A percentile compares a stretch with the other conserved stretches of the same genome.
Evolutionary conservation across 2,888 invertebrate species (phyloP).

Genomic region (Dryocosmus kuriphilus): DNA sequence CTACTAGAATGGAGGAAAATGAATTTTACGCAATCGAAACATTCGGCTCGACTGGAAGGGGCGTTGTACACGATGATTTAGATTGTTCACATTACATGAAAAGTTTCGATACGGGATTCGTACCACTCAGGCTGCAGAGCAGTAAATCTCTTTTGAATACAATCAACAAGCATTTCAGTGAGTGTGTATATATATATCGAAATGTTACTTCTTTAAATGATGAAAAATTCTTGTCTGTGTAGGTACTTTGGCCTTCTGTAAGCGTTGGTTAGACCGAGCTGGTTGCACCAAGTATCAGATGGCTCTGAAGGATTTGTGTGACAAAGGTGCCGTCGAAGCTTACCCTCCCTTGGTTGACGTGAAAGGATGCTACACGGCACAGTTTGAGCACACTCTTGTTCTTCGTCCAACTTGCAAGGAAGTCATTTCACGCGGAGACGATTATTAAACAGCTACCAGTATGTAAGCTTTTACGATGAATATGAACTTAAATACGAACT

Average conservation of each 20-base stretch:
- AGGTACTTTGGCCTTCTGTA: constrained; percentile 96
- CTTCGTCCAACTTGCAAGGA: constrained; percentile 99
- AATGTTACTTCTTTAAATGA: constrained; percentile 12
- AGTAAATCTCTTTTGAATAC: constrained; percentile 94
- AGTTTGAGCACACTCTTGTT: constrained; percentile 99
- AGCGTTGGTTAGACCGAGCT: constrained; percentile 98
- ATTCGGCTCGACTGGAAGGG: constrained; percentile 97
- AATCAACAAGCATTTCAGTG: constrained; percentile 97
- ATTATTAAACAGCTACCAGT: constrained; percentile 83
- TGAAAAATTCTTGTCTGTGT: constrained; percentile 43
- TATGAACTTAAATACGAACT: neutral
- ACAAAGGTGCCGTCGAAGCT: constrained; percentile 97
- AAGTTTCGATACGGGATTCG: constrained; percentile 95
- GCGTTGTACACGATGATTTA: constrained; percentile 98
- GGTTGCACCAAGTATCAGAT: constrained; percentile 98
- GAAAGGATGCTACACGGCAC: constrained; percentile 98
- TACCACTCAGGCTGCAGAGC: constrained; percentile 94
- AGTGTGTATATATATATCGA: constrained; percentile 48
- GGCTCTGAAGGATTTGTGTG: constrained; percentile 98
- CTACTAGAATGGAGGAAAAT: constrained; percentile 98
- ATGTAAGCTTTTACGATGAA: constrained; percentile 25
- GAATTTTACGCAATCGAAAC: constrained; percentile 99
- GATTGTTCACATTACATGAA: constrained; percentile 99
- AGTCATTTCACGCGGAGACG: constrained; percentile 96
- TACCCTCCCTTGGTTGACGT: constrained; percentile 99